These are phyloP conservation scores for Toxonevra muliebris DNA, from an alignment of 2,888 invertebrate genomes.

Conservation along the genomic window DNA sequence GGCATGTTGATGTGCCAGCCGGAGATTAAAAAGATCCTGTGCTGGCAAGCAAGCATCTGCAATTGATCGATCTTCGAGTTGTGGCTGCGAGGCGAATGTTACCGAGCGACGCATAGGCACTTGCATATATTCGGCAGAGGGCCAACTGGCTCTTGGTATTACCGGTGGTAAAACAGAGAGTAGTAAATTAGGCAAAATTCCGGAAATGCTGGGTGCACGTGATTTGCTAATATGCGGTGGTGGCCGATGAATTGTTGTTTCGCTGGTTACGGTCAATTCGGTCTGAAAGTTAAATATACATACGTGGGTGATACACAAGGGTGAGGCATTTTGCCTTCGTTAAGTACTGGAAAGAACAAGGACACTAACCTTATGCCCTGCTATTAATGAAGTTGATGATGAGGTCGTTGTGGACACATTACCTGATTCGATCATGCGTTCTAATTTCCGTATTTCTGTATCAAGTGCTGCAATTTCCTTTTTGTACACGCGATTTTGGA, in stretches of 20 bases:
- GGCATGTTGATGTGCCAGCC: conserved; percentile 67
- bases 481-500: conserved; percentile 89
- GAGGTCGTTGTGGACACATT: conserved; percentile 69
- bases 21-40: conserved; percentile 70
- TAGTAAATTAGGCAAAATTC: conserved; percentile 75
- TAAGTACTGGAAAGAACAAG: too few species aligned
- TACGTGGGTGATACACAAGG: neutral
- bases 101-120: conserved; percentile 70
- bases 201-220: conserved; percentile 74
- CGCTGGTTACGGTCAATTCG: conserved; percentile 58
- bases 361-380: conserved; percentile 54
- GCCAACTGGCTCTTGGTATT: conserved; percentile 81
- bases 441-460: conserved; percentile 79
- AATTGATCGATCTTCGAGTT: conserved; percentile 67
- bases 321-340: neutral
- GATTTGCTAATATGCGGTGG: conserved; percentile 50
- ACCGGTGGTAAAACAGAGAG: conserved; percentile 79
- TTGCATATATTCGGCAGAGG: conserved; percentile 74
- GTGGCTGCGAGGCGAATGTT: conserved; percentile 74
- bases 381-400: conserved; percentile 62
- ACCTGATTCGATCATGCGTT: conserved; percentile 74
- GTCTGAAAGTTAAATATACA: too few species aligned
- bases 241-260: conserved; percentile 44
- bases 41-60: conserved; percentile 66
- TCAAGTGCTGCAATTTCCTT: conserved; percentile 83